These are phyloP conservation scores for Euclidia mi DNA, from an alignment of 2,888 invertebrate species.

Conservation along the genomic window DNA sequence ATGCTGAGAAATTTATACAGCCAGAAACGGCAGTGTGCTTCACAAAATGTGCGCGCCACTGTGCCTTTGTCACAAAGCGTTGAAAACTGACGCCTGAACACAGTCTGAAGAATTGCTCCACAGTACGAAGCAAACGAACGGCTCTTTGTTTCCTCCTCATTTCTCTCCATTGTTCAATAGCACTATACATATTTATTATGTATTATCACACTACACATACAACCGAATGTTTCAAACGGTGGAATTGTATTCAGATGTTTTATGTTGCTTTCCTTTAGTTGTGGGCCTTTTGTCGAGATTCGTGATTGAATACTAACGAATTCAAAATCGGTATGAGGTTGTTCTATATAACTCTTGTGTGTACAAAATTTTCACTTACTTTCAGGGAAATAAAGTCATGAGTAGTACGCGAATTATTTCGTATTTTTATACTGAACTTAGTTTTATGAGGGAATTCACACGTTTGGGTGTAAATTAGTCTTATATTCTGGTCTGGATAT, in stretches of 20 bases:
- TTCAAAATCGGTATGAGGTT: too few species aligned
- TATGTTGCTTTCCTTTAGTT: too few species aligned
- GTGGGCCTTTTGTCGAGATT: too few species aligned
- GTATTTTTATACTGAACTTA: too few species aligned
- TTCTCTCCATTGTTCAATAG: conserved; percentile 39
- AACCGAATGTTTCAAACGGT: neutral
- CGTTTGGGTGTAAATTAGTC: too few species aligned
- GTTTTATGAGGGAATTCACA: too few species aligned
- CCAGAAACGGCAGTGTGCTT: conserved; percentile 30
- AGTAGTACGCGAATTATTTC: too few species aligned
- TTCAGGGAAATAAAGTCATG: too few species aligned
- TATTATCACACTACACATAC: conserved; percentile 16
- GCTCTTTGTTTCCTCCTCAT: conserved; percentile 51
- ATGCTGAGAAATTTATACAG: conserved; percentile 25
- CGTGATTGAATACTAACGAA: too few species aligned
- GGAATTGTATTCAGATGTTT: neutral
- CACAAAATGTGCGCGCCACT: conserved; percentile 47
- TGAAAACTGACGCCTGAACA: conserved; percentile 61
- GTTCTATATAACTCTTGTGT: too few species aligned
- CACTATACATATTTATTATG: conserved; percentile 36
- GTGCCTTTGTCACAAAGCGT: conserved; percentile 62
- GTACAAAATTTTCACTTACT: too few species aligned
- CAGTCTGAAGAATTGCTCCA: conserved; percentile 62
- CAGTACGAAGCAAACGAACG: conserved; percentile 45
- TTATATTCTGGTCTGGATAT: too few species aligned